Percentiles rank a stretch among this genome's conserved stretches.
phyloP scores from a whole-genome alignment of 2,888 invertebrate genomes.

The Erebia aethiops region DNA sequence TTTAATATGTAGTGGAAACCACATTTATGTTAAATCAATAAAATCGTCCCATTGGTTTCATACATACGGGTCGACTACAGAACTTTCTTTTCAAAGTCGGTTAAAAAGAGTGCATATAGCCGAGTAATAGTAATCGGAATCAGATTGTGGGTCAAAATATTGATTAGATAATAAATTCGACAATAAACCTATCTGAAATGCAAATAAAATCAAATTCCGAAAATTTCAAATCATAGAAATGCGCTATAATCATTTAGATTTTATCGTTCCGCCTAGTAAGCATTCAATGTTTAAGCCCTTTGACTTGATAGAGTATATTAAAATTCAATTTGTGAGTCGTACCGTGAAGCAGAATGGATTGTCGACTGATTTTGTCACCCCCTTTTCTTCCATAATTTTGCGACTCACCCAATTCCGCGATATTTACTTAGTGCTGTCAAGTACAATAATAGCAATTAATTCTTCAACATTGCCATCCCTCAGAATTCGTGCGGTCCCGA shows the following conservation, averaged over 20 bases:
- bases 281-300: slow-evolving; percentile 77
- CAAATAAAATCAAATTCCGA: neutral
- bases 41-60: too few relatives aligned
- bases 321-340: slow-evolving; percentile 79
- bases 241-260: slow-evolving; percentile 28
- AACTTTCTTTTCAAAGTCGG: too few relatives aligned
- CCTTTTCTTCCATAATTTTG: slow-evolving; percentile 71
- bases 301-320: slow-evolving; percentile 78
- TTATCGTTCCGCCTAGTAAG: slow-evolving; percentile 70
- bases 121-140: too few relatives aligned
- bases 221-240: slow-evolving; percentile 6
- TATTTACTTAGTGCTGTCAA: slow-evolving; percentile 61
- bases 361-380: slow-evolving; percentile 74
- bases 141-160: too few relatives aligned
- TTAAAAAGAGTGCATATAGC: too few relatives aligned
- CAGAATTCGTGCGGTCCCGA: slow-evolving; percentile 23
- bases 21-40: too few relatives aligned
- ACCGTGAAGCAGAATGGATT: slow-evolving; percentile 79
- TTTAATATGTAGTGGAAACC: too few relatives aligned
- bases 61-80: too few relatives aligned
- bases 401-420: slow-evolving; percentile 64
- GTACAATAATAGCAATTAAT: slow-evolving; percentile 54
- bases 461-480: slow-evolving; percentile 36
- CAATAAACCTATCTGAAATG: too few relatives aligned
- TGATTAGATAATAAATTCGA: too few relatives aligned